phyloP scores from a whole-genome alignment of 2,113 vertebrate genomes.

The Salvelinus alpinus region DNA sequence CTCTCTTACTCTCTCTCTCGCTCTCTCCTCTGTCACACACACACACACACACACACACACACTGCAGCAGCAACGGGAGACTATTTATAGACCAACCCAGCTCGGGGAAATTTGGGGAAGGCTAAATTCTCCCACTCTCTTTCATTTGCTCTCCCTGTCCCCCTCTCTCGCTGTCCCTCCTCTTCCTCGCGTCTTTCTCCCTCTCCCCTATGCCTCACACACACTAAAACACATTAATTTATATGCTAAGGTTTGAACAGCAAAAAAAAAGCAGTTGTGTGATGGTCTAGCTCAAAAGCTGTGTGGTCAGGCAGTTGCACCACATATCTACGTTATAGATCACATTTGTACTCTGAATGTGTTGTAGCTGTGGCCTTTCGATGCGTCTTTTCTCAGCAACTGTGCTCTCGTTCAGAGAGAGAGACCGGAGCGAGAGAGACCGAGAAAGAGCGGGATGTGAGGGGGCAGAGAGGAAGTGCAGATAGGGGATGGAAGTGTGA shows the following conservation, averaged over 20 bases:
- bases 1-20: background rate
- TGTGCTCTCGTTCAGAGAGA: too few relatives aligned
- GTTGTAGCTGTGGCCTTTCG: too few relatives aligned
- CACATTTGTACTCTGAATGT: too few relatives aligned
- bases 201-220: background rate
- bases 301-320: too few relatives aligned
- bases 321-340: too few relatives aligned
- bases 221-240: background rate
- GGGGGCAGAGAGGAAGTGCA: background rate
- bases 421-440: background rate
- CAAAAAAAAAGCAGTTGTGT: too few relatives aligned
- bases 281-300: too few relatives aligned
- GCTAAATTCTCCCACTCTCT: background rate
- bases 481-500: background rate
- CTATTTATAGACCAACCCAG: background rate
- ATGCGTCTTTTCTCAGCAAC: too few relatives aligned
- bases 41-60: background rate
- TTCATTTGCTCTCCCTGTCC: background rate
- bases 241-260: too few relatives aligned
- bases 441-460: background rate
- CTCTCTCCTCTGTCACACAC: background rate
- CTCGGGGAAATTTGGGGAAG: background rate
- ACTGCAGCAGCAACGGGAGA: background rate
- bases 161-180: background rate
- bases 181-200: background rate